Base-by-base conservation (phyloP, 2,888 invertebrate species). In the Troglohyphantes excavatus region DNA sequence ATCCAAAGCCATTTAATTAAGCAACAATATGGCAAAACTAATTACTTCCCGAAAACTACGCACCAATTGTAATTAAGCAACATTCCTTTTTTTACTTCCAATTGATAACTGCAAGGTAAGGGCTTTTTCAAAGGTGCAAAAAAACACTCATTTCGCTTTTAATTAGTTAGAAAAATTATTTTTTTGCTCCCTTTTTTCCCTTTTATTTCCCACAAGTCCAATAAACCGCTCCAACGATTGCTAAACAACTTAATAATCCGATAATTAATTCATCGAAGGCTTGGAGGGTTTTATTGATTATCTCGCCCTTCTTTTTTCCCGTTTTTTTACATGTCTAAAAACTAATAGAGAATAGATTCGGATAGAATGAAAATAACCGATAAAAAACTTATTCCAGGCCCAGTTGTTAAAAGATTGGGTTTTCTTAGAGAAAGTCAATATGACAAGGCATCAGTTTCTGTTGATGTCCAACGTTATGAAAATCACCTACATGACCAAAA, bases 231-330 rank as follows among this genome's bases (percentile, higher is more conserved):
- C 21, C 83, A 73, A 33, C 59, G 27, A 63, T 59, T 43, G 27
- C 73, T 63, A 83, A 73, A 72, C 65, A 83, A 72, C 73, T 73
- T 83, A 83, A 83, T 83, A 83, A 83, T 72, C 72, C 83, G 83
- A 83, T 83, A 83, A 83, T 83, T 83, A 83, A 72, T 73, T 83
- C 73, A 73, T 73, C 61, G 63, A 67, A 81, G 79, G 29, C 53
- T 67, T 7, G 53, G 53, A 17, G 6, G 19, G 13, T 5, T 23
- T 23, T 29, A 67, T 23, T 67, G 21, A 67, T 79, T 75, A 17
- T 33, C 27, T 43, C 11, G 13, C 29, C 17, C n/a, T 21, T 5
- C 7, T 19, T 67, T 53, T 53, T 17, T 53, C 2, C 7, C 19
- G 19, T 39, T 33, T 70, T 70, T 19, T n/a, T 39, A n/a, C 13